These are phyloP conservation scores for Spodoptera frugiperda DNA, from an alignment of 1,140 invertebrate genomes.

Conservation along the genomic window DNA sequence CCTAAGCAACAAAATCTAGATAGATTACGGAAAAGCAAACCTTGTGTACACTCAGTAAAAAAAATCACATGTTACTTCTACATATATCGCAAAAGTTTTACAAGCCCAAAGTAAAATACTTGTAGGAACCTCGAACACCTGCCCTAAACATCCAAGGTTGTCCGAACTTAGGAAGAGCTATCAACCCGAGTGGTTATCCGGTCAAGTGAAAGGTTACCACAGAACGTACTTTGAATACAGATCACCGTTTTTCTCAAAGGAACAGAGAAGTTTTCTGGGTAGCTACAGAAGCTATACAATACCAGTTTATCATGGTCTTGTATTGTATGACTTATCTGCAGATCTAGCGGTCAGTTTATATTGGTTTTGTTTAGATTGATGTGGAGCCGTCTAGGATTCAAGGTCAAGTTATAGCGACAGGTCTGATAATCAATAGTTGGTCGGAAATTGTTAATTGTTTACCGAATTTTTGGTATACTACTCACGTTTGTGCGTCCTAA, in stretches of 20 bases:
- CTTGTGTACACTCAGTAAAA: too few species aligned
- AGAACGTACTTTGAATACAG: slow-evolving; percentile 47
- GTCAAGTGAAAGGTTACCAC: slow-evolving; percentile 44
- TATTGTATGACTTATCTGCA: too few species aligned
- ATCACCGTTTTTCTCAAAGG: slow-evolving; percentile 46
- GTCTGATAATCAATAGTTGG: slow-evolving; percentile 10
- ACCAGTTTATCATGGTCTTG: too few species aligned
- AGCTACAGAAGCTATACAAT: too few species aligned
- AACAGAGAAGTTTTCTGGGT: slow-evolving; percentile 14
- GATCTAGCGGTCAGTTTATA: too few species aligned
- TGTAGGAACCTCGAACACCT: slow-evolving; percentile 28
- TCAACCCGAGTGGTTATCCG: slow-evolving; percentile 34
- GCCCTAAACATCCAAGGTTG: slow-evolving; percentile 20
- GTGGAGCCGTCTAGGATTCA: not conserved
- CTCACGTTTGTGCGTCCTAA: not conserved
- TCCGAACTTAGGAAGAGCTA: slow-evolving; percentile 34
- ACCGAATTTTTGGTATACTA: not conserved
- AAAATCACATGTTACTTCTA: too few species aligned
- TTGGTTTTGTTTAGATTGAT: too few species aligned
- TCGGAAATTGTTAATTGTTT: slow-evolving; percentile 19
- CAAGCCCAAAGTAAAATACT: not conserved
- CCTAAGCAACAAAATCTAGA: too few species aligned
- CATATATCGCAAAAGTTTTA: not conserved
- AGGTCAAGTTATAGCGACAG: slow-evolving; percentile 10
- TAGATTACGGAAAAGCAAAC: too few species aligned